phyloP scores from a whole-genome alignment of 2,797 vertebrate genomes.

The Chelidonichthys spinosus region DNA sequence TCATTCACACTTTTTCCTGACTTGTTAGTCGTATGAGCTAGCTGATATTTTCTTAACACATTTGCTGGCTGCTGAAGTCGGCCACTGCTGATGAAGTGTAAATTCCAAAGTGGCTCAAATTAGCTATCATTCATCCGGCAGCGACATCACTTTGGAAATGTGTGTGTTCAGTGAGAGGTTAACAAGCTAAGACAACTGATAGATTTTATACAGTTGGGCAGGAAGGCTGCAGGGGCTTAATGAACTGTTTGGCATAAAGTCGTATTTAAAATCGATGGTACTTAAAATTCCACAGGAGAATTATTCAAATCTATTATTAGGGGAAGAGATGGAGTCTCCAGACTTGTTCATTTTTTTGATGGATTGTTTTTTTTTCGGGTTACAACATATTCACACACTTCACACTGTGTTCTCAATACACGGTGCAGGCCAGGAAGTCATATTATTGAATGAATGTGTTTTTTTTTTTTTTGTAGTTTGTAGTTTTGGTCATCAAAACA shows the following conservation, averaged over 20 bases:
- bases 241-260: background rate
- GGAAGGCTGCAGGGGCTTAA: background rate
- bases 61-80: background rate
- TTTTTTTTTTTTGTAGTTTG: background rate
- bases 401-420: background rate
- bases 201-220: background rate
- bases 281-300: background rate
- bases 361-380: background rate
- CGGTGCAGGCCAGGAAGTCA: background rate
- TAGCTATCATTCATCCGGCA: background rate
- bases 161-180: conserved; percentile 15
- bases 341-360: background rate
- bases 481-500: background rate
- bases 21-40: conserved; percentile 4
- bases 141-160: background rate
- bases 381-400: background rate
- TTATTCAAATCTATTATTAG: background rate
- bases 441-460: background rate
- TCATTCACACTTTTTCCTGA: conserved; percentile 26
- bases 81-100: conserved; percentile 13
- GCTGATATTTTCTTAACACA: background rate
- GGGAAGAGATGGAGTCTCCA: background rate
- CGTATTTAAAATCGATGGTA: background rate
- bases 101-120: conserved; percentile 15
- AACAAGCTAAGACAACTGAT: background rate